Evolutionary conservation across 2,888 invertebrate genomes (phyloP), one percentile per base, ranked within the genome.

Genomic region (Trachelus tabidus): DNA sequence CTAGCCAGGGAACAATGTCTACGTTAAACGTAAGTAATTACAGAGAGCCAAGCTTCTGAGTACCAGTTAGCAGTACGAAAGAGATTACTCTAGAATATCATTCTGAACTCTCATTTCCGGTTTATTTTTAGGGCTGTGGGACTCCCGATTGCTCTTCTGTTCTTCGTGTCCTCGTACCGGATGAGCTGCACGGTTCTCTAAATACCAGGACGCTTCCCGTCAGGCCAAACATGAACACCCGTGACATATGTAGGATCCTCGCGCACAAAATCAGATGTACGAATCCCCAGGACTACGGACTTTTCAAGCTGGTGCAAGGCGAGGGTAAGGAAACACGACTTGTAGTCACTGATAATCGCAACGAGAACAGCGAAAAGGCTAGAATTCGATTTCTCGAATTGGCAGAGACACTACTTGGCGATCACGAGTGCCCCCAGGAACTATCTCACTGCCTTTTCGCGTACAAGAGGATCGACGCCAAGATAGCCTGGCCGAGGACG

Each of bases 201-300:
- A 95, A 97, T 83, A 96, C 97, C 79, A 97, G 98, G 91, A 97
- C 98, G 37, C 94, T 99, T 80, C 98, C 98, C 71, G 97, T 98
- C 83, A 94, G 98, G 86, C 98, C 98, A 0, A 97, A 97, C 86
- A 98, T 98, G 93, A 97, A 97, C 35, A 97, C 98, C 0, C 94
- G 96, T 76, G 98, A 98, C 92, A 95, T 99, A 77, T 98, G 98
- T 92, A 96, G 98, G 76, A 97, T 98, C 89, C 96, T 99, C 78
- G 98, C 98, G 30, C 98, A 98, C 90, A 98, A 98, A 89, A 97
- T 98, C 79, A 95, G 97, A 88, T 97, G 99, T 85, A 98, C 98
- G 79, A 99, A 98, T 92, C 98, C 98, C 31, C 98, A 98, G 92
- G 98, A 99, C 92, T 98, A 98, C 90, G 98, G 97, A 77, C 94